Base-by-base conservation (phyloP, 2,113 vertebrate species). In the Trinectes maculatus region DNA sequence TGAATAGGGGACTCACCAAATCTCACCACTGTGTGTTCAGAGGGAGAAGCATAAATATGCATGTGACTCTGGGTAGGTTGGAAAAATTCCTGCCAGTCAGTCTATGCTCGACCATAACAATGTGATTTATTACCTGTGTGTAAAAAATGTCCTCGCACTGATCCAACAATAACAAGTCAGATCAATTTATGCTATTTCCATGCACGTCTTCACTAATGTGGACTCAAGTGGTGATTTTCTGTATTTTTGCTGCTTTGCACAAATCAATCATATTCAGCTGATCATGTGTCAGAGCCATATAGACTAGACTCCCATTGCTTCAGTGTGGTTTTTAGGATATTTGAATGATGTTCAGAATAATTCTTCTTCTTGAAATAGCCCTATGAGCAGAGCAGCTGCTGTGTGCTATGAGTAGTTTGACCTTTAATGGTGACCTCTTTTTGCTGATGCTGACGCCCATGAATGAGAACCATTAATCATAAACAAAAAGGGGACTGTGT, bases 371-470 rank as follows among this genome's bases (percentile, higher is more conserved):
- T 29, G 6, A 57, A 43, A 59, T 12, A 2, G 1, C 21, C 18
- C 7, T n/a, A 1, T 22, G 10, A 44, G 8, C 4, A 24, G 13
- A 42, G 28, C 33, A 36, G 40, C 31, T 44, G 28, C 13, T 46
- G 43, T 71, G 40, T 47, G n/a, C 33, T 19, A 3, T 1, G 12
- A 4, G 47, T 44, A 28, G 4, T 57, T 18, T 57, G 40, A 46
- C 8, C 19, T 11, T 53, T 24, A 40, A 18, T 8, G 36, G 44
- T 26, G 33, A 18, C 2, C n/a, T 39, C 55, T 40, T 19, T 58
- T 62, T 51, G 29, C 61, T 12, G 42, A 47, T 19, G 65, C 37
- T 34, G 39, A 57, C 34, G 31, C n/a, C 16, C 16, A 8, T n/a
- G 19, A 71, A 55, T 59, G 55, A 68, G 11, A 28, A n/a, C 12